Percentiles rank a stretch among this genome's conserved stretches.
These are phyloP conservation scores for Seladonia tumulorum DNA, from an alignment of 2,888 invertebrate species.

Conservation along the genomic window DNA sequence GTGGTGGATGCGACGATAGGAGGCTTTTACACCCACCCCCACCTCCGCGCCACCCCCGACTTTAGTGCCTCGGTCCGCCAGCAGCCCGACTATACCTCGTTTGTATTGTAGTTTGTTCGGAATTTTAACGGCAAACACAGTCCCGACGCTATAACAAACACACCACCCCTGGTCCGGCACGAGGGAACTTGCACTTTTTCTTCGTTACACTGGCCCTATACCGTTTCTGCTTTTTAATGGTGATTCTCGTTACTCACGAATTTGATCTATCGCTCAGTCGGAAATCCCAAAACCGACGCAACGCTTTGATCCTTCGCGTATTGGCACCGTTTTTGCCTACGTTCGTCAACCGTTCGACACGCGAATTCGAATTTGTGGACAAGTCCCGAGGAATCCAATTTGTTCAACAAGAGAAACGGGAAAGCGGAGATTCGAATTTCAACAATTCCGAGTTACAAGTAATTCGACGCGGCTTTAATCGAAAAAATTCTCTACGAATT, in stretches of 20 bases:
- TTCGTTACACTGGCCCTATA: constrained; percentile 41
- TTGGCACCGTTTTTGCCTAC: not conserved
- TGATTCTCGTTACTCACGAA: constrained; percentile 62
- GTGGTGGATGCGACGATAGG: constrained; percentile 69
- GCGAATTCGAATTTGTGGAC: constrained; percentile 1
- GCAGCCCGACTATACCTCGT: constrained; percentile 65
- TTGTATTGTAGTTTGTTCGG: constrained; percentile 74
- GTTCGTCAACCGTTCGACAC: not conserved
- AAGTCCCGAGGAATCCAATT: not conserved
- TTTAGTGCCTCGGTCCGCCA: constrained; percentile 21
- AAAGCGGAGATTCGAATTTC: not conserved
- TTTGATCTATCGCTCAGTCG: constrained; percentile 53
- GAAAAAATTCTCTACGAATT: not conserved
- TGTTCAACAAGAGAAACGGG: not conserved
- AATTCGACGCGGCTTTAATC: not conserved
- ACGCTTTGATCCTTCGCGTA: constrained; percentile 45
- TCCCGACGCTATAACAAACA: constrained; percentile 65
- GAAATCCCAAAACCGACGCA: constrained; percentile 17
- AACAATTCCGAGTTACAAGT: not conserved
- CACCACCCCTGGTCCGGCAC: constrained; percentile 14
- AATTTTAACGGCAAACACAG: constrained; percentile 73
- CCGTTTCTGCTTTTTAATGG: constrained; percentile 40
- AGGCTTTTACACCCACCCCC: constrained; percentile 57
- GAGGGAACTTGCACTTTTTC: constrained; percentile 53
- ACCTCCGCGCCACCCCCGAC: constrained; percentile 9